Evolutionary conservation across 1,140 invertebrate genomes (phyloP).

Genomic region (Drosophila lacteicornis): DNA sequence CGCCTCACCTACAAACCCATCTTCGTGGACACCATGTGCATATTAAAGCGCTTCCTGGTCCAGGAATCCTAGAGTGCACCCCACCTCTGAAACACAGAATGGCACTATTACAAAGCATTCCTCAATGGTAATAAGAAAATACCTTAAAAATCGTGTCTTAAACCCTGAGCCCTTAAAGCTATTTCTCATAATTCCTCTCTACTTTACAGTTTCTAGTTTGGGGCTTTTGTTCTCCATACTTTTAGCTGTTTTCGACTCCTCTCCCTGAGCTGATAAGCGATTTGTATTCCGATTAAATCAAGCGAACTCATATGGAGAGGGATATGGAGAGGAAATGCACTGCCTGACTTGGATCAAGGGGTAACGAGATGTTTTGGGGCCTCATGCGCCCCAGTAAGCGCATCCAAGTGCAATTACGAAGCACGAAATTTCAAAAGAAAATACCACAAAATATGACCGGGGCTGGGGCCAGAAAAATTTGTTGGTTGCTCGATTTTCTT

Average conservation of each 20-base stretch:
- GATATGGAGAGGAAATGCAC: background rate
- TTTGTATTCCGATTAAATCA: constrained; percentile 75
- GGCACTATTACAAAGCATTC: background rate
- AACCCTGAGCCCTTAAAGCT: background rate
- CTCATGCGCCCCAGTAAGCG: constrained; percentile 35
- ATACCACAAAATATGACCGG: constrained; percentile 21
- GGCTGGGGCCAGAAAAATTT: constrained; percentile 9
- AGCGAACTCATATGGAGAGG: constrained; percentile 28
- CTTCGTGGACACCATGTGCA: too few relatives aligned
- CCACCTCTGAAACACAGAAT: too few relatives aligned
- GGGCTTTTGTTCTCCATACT: background rate
- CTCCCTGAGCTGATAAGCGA: constrained; percentile 57
- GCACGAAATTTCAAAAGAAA: constrained; percentile 23
- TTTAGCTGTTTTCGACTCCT: background rate
- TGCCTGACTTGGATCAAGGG: background rate
- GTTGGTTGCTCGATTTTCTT: constrained; percentile 61
- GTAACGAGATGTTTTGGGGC: background rate
- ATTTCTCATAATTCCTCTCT: background rate
- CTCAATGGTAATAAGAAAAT: background rate
- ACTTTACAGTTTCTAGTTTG: background rate
- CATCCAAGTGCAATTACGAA: constrained; percentile 48
- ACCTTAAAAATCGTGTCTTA: background rate
- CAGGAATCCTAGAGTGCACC: too few relatives aligned
- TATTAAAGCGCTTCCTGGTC: too few relatives aligned
- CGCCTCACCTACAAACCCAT: too few relatives aligned